Conservation (phyloP, 2,113 vertebrate genomes). For the Cochlearius cochlearius region DNA sequence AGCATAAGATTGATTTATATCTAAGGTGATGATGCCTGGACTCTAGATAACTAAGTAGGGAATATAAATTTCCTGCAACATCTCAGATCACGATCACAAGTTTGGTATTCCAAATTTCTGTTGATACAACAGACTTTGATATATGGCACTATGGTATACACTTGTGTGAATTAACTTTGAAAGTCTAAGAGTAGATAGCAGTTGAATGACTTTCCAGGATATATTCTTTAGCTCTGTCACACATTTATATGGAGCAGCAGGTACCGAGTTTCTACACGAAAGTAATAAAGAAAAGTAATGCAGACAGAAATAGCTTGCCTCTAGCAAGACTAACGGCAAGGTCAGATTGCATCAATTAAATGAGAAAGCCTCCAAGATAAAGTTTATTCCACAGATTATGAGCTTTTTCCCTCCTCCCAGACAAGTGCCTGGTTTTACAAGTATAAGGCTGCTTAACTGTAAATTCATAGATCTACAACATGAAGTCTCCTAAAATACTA, state of each 20-base stretch:
- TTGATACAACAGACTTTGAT: slow-evolving; percentile 56
- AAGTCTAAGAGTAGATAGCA: slow-evolving; percentile 11
- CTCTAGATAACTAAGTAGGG: slow-evolving; percentile 51
- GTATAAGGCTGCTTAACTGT: neutral
- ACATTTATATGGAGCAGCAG: slow-evolving; percentile 51
- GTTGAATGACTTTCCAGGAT: slow-evolving; percentile 17
- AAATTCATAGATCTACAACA: neutral
- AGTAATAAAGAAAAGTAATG: slow-evolving; percentile 58
- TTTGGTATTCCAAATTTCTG: slow-evolving; percentile 45
- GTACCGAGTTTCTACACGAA: neutral
- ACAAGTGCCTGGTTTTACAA: neutral
- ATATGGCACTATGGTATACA: neutral
- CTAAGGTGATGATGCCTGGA: neutral
- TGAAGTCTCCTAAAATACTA: neutral
- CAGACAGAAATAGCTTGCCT: slow-evolving; percentile 62
- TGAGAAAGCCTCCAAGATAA: slow-evolving; percentile 31
- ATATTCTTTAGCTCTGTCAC: slow-evolving; percentile 8
- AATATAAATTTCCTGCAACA: slow-evolving; percentile 51
- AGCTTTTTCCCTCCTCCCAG: neutral
- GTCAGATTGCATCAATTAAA: slow-evolving; percentile 65
- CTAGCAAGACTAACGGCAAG: slow-evolving; percentile 65
- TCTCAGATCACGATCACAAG: slow-evolving; percentile 18
- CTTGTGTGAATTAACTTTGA: slow-evolving; percentile 22
- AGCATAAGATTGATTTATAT: slow-evolving; percentile 67
- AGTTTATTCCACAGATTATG: slow-evolving; percentile 7